phyloP scores from a whole-genome alignment of 2,113 vertebrate species.

The Rhea pennata region DNA sequence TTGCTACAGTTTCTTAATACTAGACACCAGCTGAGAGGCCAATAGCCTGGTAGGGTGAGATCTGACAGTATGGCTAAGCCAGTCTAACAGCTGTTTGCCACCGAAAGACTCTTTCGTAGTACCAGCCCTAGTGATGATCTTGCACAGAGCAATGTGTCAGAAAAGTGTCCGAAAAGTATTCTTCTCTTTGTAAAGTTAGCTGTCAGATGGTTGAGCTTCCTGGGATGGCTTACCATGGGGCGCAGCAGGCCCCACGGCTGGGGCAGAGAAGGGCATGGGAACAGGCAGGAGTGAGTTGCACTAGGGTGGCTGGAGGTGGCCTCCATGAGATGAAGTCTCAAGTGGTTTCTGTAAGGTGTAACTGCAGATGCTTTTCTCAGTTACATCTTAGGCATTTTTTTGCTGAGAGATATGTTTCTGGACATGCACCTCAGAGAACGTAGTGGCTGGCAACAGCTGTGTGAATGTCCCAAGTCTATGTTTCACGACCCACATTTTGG shows the following conservation, averaged over 20 bases:
- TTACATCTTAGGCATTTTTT: neutral
- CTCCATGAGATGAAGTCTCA: neutral
- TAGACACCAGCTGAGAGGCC: accelerated
- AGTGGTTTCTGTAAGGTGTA: accelerated
- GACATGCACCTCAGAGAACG: neutral
- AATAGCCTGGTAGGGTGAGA: neutral
- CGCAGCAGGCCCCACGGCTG: neutral
- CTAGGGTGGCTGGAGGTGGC: neutral
- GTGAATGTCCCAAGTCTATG: neutral
- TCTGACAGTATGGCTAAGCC: neutral
- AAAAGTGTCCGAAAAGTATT: neutral
- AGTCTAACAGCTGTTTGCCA: neutral
- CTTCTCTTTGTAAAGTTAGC: neutral
- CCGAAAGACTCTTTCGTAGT: neutral
- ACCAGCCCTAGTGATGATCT: neutral
- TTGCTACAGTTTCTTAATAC: neutral
- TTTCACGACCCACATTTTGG: neutral
- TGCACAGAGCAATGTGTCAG: accelerated
- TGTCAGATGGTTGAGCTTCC: neutral
- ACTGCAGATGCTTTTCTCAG: neutral
- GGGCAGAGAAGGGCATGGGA: neutral
- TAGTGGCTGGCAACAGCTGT: neutral
- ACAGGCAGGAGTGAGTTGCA: neutral
- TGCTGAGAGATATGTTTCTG: neutral
- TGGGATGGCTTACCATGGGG: neutral